Evolutionary conservation across 23 tunicate species (phyloP).

Genomic region (Halocynthia aurantium): DNA sequence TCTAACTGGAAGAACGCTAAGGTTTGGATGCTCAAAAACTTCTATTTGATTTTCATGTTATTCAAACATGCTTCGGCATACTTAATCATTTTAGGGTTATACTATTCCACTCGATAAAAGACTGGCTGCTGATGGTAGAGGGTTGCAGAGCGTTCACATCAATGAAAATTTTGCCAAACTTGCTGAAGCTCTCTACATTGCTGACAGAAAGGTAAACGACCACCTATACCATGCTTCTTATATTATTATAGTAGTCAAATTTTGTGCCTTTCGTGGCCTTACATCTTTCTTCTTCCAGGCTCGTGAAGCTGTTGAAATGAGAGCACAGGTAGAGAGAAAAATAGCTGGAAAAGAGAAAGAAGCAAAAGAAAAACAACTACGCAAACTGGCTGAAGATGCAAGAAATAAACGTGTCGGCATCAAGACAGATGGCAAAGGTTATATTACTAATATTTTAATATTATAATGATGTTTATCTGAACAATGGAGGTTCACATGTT

Average conservation of each 20-base stretch:
- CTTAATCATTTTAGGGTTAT: constrained; percentile 58
- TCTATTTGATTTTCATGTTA: background rate
- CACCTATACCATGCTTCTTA: background rate
- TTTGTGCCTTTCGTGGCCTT: background rate
- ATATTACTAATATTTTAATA: background rate
- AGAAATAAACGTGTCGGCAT: constrained; percentile 86
- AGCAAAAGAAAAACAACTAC: constrained; percentile 85
- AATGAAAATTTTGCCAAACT: constrained; percentile 98
- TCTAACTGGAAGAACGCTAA: constrained; percentile 99
- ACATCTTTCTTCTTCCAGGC: constrained; percentile 31
- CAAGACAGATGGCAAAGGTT: constrained; percentile 67
- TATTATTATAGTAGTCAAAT: background rate
- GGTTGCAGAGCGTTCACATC: constrained; percentile 93
- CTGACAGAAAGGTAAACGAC: constrained; percentile 78
- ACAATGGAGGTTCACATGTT: background rate
- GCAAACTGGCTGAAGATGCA: constrained; percentile 94
- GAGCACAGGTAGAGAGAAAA: constrained; percentile 93
- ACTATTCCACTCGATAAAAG: constrained; percentile 99
- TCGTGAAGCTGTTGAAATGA: constrained; percentile 95
- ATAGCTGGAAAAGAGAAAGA: constrained; percentile 94
- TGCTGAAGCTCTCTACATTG: constrained; percentile 95
- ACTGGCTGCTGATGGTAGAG: constrained; percentile 97
- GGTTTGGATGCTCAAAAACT: constrained; percentile 16
- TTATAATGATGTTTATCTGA: background rate
- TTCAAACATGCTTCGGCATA: background rate